These are phyloP conservation scores for Heliconius eleuchia DNA, from an alignment of 1,140 invertebrate genomes.

Conservation along the genomic window DNA sequence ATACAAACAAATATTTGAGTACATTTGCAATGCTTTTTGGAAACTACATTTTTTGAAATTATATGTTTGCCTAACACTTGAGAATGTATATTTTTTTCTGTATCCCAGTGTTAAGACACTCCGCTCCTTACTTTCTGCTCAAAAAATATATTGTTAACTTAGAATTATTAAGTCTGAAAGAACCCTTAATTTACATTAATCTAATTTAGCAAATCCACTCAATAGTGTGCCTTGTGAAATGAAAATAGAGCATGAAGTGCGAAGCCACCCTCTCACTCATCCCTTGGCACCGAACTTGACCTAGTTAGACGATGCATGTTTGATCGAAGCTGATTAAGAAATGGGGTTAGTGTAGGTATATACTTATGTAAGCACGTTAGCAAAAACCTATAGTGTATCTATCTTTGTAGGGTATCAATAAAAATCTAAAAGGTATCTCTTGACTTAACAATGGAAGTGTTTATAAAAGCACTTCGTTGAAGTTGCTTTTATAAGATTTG, in stretches of 20 bases:
- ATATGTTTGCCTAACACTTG: not conserved
- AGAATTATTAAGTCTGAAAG: not conserved
- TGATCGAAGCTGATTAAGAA: constrained; percentile 48
- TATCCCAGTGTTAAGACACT: too few relatives aligned
- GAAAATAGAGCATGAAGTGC: constrained; percentile 31
- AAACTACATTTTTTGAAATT: not conserved
- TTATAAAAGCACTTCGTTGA: not conserved
- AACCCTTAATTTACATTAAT: constrained; percentile 15
- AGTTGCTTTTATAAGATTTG: not conserved
- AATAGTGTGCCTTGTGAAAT: constrained; percentile 30
- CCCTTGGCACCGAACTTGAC: constrained; percentile 43
- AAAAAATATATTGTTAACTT: not conserved
- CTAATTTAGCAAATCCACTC: constrained; percentile 12
- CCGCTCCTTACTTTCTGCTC: too few relatives aligned
- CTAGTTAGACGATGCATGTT: constrained; percentile 37
- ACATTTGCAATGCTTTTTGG: not conserved
- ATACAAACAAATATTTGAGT: not conserved
- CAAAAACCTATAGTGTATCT: constrained; percentile 28
- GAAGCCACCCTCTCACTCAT: constrained; percentile 31
- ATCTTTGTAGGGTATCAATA: constrained; percentile 33
- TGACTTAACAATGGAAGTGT: not conserved
- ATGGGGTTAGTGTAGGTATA: constrained; percentile 35
- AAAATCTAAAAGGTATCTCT: constrained; percentile 31
- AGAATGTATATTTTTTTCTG: too few relatives aligned
- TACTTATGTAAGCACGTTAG: constrained; percentile 43